Percentiles rank a stretch among this genome's conserved stretches.
Evolutionary conservation across 1,140 invertebrate genomes (phyloP).

Genomic region (Cotesia vestalis): DNA sequence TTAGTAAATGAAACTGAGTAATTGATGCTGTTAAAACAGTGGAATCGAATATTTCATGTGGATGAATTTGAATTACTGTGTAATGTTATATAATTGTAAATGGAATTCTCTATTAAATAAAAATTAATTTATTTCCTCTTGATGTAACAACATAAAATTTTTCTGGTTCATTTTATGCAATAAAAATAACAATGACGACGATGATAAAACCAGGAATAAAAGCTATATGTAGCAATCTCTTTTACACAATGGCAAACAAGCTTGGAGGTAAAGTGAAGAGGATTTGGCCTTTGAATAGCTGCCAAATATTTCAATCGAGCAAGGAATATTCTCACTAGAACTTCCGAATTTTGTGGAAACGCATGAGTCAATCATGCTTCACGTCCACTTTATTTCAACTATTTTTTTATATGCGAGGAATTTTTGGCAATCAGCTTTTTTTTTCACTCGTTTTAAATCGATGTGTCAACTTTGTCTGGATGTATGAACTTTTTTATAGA

Average conservation of each 20-base stretch:
- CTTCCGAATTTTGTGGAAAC: neutral
- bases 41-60: neutral
- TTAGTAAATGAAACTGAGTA: conserved; percentile 31
- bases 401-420: neutral
- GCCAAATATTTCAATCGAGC: conserved; percentile 57
- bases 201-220: neutral
- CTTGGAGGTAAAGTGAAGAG: conserved; percentile 36
- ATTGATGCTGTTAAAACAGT: conserved; percentile 20
- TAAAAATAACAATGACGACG: neutral
- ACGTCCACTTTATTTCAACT: neutral
- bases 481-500: conserved; percentile 1
- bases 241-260: conserved; percentile 39
- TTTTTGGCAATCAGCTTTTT: conserved; percentile 14
- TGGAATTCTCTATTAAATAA: too few relatives aligned
- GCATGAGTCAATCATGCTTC: conserved; percentile 6
- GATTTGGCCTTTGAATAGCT: conserved; percentile 49
- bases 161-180: neutral
- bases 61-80: conserved; percentile 16
- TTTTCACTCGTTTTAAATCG: conserved; percentile 1
- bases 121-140: neutral
- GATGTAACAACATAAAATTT: neutral
- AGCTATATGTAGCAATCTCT: conserved; percentile 31
- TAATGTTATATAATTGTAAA: neutral
- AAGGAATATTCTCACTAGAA: conserved; percentile 1
- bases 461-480: neutral